These are phyloP conservation scores for Onychorhynchus coronatus DNA, from an alignment of 2,113 vertebrate genomes.

Conservation along the genomic window DNA sequence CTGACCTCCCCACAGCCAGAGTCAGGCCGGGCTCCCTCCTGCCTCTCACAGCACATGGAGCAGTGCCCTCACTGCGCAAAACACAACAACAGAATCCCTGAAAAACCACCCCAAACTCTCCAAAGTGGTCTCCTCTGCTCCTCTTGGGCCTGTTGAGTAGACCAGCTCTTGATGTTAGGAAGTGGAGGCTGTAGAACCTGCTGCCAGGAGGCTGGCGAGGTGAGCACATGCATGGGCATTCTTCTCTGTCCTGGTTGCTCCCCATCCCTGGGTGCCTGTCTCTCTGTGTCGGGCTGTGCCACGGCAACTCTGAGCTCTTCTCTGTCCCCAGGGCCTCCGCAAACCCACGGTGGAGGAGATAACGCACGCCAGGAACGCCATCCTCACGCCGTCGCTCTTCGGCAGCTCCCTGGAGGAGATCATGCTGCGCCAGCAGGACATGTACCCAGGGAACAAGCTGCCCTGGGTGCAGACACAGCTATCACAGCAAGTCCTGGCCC, in stretches of 20 bases:
- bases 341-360: constrained; percentile 89
- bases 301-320: background rate
- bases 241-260: background rate
- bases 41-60: background rate
- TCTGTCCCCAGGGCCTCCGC: constrained; percentile 79
- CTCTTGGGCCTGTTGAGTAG: background rate
- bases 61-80: background rate
- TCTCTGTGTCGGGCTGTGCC: background rate
- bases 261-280: too few species aligned
- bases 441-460: constrained; percentile 83
- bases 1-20: fast-evolving
- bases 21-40: background rate
- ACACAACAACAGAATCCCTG: background rate
- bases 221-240: fast-evolving
- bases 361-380: constrained; percentile 81
- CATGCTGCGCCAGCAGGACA: constrained; percentile 84
- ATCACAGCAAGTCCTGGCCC: constrained; percentile 84
- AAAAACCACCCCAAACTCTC: background rate
- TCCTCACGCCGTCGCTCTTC: constrained; percentile 85
- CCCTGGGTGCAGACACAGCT: constrained; percentile 92
- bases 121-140: background rate
- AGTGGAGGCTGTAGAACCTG: background rate
- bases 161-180: background rate
- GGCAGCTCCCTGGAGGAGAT: constrained; percentile 89
- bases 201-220: background rate